phyloP scores from a whole-genome alignment of 2,888 invertebrate species.

The Tetragonula carbonaria region DNA sequence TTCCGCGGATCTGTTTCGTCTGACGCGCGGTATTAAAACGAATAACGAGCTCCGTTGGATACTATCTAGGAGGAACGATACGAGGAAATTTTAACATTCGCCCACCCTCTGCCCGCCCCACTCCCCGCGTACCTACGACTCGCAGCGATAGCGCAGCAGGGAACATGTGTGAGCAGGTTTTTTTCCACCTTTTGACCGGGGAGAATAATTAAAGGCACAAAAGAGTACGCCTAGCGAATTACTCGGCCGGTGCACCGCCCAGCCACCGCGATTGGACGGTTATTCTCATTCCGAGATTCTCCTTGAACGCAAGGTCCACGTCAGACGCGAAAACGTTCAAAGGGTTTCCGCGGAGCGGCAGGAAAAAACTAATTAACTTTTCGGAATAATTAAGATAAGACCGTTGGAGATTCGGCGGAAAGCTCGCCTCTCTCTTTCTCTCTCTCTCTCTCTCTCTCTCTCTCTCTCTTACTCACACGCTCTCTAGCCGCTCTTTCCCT shows the following conservation, averaged over 20 bases:
- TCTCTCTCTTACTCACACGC: not conserved
- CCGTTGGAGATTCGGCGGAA: constrained; percentile 76
- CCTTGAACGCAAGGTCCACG: constrained; percentile 75
- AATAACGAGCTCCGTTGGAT: constrained; percentile 59
- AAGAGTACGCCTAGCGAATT: constrained; percentile 74
- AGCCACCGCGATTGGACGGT: constrained; percentile 73
- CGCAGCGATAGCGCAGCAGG: constrained; percentile 48
- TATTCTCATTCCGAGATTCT: constrained; percentile 75
- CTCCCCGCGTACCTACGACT: constrained; percentile 28
- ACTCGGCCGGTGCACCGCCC: constrained; percentile 68
- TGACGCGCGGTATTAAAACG: constrained; percentile 49
- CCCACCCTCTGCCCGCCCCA: not conserved
- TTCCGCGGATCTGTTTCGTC: constrained; percentile 35
- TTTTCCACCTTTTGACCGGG: constrained; percentile 68
- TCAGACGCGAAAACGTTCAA: constrained; percentile 77
- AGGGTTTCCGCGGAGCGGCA: constrained; percentile 73
- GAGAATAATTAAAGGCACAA: constrained; percentile 75
- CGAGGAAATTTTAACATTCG: constrained; percentile 63
- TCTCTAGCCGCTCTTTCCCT: constrained; percentile 18
- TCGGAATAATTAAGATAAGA: constrained; percentile 82
- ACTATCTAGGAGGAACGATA: constrained; percentile 66
- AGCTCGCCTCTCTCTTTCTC: constrained; percentile 69
- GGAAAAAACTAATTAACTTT: constrained; percentile 83
- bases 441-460: constrained; percentile 5
- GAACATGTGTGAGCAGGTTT: constrained; percentile 58